Percentiles rank a stretch among this genome's conserved stretches.
Evolutionary conservation across 2,113 vertebrate species (phyloP).

Genomic region (Stegostoma tigrinum): DNA sequence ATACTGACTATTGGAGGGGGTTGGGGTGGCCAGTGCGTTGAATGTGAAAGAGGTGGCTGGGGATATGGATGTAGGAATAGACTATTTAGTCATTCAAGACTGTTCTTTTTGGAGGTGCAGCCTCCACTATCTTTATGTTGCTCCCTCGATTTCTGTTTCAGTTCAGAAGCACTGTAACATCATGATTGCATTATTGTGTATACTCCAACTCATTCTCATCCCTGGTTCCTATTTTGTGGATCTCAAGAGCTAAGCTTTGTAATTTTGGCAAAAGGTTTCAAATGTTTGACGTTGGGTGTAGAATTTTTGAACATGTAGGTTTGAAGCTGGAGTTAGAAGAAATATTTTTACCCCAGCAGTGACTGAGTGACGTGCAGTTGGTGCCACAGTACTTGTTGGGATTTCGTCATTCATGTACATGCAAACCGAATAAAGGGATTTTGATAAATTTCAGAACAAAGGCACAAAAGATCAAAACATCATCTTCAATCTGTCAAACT

Average conservation of each 20-base stretch:
- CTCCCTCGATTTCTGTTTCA: neutral
- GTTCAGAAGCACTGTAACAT: neutral
- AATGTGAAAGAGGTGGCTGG: neutral
- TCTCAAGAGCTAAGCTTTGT: neutral
- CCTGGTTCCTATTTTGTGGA: neutral
- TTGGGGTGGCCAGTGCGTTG: neutral
- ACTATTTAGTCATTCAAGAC: no score
- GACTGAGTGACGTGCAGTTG: neutral
- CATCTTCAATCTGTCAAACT: slow-evolving; percentile 1
- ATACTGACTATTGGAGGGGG: neutral
- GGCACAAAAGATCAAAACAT: neutral
- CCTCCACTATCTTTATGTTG: no score
- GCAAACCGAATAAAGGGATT: neutral
- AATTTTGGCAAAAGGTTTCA: neutral
- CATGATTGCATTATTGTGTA: neutral
- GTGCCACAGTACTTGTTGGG: neutral
- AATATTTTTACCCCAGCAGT: neutral
- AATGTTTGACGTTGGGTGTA: neutral
- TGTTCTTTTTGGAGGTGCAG: no score
- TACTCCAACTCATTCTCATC: neutral
- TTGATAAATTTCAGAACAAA: neutral
- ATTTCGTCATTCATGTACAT: neutral
- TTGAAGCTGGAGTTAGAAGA: neutral
- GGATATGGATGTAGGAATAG: neutral
- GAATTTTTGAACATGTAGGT: neutral